phyloP scores from a whole-genome alignment of 2,888 invertebrate species.

The Oxystoma pomonae region DNA sequence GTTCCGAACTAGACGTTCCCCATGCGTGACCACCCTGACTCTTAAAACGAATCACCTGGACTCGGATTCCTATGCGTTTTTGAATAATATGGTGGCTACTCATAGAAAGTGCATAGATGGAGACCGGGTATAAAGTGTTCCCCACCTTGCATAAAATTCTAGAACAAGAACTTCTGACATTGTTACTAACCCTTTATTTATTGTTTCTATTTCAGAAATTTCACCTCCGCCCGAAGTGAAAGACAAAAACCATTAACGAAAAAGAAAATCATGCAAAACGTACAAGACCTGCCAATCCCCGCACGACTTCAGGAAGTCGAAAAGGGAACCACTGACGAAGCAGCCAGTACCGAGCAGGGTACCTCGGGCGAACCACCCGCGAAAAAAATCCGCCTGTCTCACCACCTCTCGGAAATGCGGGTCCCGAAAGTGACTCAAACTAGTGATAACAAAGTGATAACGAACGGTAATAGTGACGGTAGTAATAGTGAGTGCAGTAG shows the following conservation, averaged over 20 bases:
- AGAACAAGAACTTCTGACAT: too few species aligned
- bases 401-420: slow-evolving; percentile 35
- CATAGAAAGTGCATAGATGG: too few species aligned
- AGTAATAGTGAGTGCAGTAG: slow-evolving; percentile 15
- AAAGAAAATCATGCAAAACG: slow-evolving; percentile 37
- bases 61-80: too few species aligned
- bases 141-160: too few species aligned
- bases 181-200: too few species aligned
- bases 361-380: slow-evolving; percentile 36
- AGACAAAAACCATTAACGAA: too few species aligned
- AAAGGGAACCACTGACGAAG: slow-evolving; percentile 20
- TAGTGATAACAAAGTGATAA: slow-evolving; percentile 11
- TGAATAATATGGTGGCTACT: too few species aligned
- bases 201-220: not conserved
- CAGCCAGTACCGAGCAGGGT: slow-evolving; percentile 24
- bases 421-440: slow-evolving; percentile 35
- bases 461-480: slow-evolving; percentile 18
- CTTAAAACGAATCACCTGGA: too few species aligned
- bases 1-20: too few species aligned
- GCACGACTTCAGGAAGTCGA: slow-evolving; percentile 34
- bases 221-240: too few species aligned
- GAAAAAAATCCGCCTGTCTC: slow-evolving; percentile 38
- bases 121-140: too few species aligned
- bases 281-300: slow-evolving; percentile 37
- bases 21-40: too few species aligned